These are phyloP conservation scores for Hyles vespertilio DNA, from an alignment of 1,140 invertebrate species.

Conservation along the genomic window DNA sequence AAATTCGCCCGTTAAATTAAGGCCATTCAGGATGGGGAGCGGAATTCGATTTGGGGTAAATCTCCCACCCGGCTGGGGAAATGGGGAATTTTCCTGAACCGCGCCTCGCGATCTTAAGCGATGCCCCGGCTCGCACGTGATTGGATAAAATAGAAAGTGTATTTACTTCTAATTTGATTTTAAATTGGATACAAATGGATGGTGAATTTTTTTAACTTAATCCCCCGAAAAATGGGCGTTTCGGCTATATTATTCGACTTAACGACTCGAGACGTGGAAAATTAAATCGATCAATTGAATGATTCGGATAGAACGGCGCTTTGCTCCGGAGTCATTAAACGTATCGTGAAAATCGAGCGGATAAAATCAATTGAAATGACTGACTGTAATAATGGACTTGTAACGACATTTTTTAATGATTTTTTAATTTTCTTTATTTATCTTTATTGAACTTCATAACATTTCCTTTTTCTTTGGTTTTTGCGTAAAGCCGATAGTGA, in stretches of 20 bases:
- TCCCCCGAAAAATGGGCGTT: constrained; percentile 25
- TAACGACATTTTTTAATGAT: no score
- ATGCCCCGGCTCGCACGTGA: constrained; percentile 45
- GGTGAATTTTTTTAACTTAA: constrained; percentile 39
- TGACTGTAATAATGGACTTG: neutral
- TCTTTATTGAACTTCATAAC: no score
- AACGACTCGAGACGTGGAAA: constrained; percentile 29
- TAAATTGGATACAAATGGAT: constrained; percentile 63
- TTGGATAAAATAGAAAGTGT: constrained; percentile 53
- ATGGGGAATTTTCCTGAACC: constrained; percentile 45
- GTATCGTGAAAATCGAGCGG: neutral
- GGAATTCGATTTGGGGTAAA: constrained; percentile 66
- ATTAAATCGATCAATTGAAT: constrained; percentile 36
- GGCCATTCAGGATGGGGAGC: constrained; percentile 44
- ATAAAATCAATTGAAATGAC: neutral
- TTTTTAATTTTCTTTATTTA: no score
- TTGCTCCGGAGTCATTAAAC: neutral
- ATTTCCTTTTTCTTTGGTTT: no score
- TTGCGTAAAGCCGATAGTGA: no score
- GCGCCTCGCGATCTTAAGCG: constrained; percentile 29
- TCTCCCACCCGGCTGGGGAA: constrained; percentile 45
- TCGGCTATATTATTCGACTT: constrained; percentile 39
- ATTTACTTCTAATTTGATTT: constrained; percentile 66
- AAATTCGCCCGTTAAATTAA: constrained; percentile 71
- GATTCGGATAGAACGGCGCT: constrained; percentile 2